These are phyloP conservation scores for Nysson spinosus DNA, from an alignment of 2,888 invertebrate genomes.

Conservation along the genomic window DNA sequence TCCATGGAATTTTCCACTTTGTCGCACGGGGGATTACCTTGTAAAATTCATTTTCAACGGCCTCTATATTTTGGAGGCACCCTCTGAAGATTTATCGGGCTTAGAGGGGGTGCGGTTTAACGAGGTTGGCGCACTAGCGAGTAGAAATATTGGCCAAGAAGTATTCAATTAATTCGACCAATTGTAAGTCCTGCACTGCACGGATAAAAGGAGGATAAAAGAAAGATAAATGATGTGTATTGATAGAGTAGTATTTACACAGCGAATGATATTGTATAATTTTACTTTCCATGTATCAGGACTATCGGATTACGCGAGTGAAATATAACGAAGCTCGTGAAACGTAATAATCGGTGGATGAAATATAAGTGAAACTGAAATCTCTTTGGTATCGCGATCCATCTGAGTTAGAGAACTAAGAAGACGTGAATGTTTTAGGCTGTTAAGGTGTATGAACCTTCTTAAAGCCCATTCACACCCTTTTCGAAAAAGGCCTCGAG, in stretches of 20 bases:
- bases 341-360: not conserved
- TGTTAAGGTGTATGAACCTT: conserved; percentile 33
- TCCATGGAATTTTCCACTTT: not conserved
- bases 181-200: not conserved
- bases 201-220: not conserved
- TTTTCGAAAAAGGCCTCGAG: not conserved
- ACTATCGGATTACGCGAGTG: no score
- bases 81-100: not conserved
- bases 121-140: not conserved
- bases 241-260: no score
- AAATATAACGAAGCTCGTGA: not conserved
- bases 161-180: not conserved
- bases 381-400: not conserved
- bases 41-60: not conserved
- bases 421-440: conserved; percentile 24
- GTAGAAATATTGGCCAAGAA: not conserved
- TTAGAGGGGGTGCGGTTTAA: not conserved
- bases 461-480: conserved; percentile 54
- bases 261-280: no score
- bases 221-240: no score
- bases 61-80: not conserved
- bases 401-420: not conserved
- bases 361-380: not conserved
- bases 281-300: no score
- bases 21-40: not conserved